Conservation (phyloP, 2,113 vertebrate species). For the Entelurus aequoreus region DNA sequence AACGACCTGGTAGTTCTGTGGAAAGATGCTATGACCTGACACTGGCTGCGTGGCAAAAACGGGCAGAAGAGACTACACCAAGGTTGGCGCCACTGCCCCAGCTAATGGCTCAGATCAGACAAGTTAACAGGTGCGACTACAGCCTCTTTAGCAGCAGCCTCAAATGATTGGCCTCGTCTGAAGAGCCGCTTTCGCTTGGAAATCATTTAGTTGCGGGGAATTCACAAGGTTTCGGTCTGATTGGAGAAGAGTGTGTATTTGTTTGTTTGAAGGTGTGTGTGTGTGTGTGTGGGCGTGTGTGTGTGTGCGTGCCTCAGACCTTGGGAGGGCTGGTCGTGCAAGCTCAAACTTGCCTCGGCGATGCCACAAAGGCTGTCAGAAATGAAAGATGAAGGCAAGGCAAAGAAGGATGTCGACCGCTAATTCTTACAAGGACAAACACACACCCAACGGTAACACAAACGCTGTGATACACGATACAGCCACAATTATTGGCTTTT, state of each 20-base stretch:
- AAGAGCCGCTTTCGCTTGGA: constrained; percentile 55
- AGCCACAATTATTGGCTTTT: constrained; percentile 21
- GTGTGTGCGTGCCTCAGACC: constrained; percentile 58
- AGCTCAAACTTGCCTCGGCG: constrained; percentile 63
- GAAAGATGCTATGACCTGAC: no score
- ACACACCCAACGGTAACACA: constrained; percentile 20
- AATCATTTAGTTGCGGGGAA: constrained; percentile 60
- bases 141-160: constrained; percentile 45
- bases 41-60: constrained; percentile 29
- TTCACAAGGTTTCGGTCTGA: constrained; percentile 55
- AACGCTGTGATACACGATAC: constrained; percentile 40
- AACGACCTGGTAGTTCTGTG: no score
- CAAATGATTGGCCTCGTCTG: constrained; percentile 58
- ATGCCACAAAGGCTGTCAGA: constrained; percentile 60
- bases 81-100: constrained; percentile 11
- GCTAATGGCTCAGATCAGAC: constrained; percentile 44
- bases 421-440: constrained; percentile 37
- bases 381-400: constrained; percentile 48
- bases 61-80: not conserved
- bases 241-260: constrained; percentile 53
- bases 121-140: constrained; percentile 26
- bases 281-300: constrained; percentile 14
- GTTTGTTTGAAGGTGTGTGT: constrained; percentile 19
- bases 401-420: constrained; percentile 19
- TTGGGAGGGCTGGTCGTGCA: constrained; percentile 66